Percentiles rank a stretch among this genome's conserved stretches.
Evolutionary conservation across 1,140 invertebrate species (phyloP).

Genomic region (Chymomyza costata): DNA sequence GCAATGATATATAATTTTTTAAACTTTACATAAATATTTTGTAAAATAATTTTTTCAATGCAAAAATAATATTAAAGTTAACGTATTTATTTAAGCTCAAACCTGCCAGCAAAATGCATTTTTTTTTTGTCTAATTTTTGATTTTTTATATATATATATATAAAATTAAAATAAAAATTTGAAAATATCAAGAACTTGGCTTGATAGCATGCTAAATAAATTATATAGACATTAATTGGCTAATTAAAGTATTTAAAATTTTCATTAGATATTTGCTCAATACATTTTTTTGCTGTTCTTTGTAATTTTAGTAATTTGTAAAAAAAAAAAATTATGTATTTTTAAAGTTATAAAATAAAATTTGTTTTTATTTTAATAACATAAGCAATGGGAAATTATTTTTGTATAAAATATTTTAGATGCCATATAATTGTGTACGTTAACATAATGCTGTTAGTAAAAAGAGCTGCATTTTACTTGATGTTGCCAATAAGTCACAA

Average conservation of each 20-base stretch:
- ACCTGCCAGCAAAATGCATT: constrained; percentile 68
- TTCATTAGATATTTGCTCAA: constrained; percentile 20
- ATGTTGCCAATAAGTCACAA: too few relatives aligned
- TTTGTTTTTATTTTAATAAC: constrained; percentile 32
- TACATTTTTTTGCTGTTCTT: constrained; percentile 8
- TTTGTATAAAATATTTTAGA: background rate
- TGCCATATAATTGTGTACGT: constrained; percentile 1
- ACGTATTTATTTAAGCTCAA: constrained; percentile 25
- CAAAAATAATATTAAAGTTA: background rate
- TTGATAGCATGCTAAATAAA: constrained; percentile 23
- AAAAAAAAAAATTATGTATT: constrained; percentile 32
- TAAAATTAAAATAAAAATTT: constrained; percentile 2
- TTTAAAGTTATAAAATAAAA: constrained; percentile 29
- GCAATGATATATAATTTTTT: constrained; percentile 2
- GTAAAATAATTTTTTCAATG: constrained; percentile 29
- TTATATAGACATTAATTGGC: constrained; percentile 32
- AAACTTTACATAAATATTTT: constrained; percentile 21
- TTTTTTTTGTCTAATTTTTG: constrained; percentile 22
- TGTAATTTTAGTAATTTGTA: constrained; percentile 55
- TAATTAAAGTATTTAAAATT: constrained; percentile 41
- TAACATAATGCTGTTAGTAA: too few relatives aligned
- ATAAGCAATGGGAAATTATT: constrained; percentile 6
- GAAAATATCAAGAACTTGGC: constrained; percentile 22
- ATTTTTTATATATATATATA: constrained; percentile 8
- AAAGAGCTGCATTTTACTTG: too few relatives aligned